phyloP scores from a whole-genome alignment of 2,797 vertebrate species.

The Helostoma temminkii region DNA sequence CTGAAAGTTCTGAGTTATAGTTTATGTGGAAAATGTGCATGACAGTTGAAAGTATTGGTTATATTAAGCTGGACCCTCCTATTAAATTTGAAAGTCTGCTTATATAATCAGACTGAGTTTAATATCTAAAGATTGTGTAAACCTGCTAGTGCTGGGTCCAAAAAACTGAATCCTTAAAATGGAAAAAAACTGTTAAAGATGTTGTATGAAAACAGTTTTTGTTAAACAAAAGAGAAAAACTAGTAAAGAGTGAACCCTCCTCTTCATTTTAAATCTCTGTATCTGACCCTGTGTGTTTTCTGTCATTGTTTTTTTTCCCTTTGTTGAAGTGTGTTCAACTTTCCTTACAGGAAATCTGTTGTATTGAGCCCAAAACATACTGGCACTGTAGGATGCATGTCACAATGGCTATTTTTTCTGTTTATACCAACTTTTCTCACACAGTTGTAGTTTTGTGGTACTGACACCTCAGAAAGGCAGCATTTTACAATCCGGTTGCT shows the following conservation, averaged over 20 bases:
- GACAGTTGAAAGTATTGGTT: conserved; percentile 34
- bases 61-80: conserved; percentile 12
- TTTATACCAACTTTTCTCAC: conserved; percentile 5
- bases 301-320: conserved; percentile 14
- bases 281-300: conserved; percentile 14
- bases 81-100: not conserved
- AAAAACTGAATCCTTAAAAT: not conserved
- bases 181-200: not conserved
- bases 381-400: conserved; percentile 30
- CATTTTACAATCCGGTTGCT: not conserved
- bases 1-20: conserved; percentile 16
- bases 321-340: conserved; percentile 16
- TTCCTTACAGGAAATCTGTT: conserved; percentile 21
- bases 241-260: conserved; percentile 6
- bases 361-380: conserved; percentile 47
- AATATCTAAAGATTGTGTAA: not conserved
- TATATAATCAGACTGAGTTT: no score
- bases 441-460: conserved; percentile 11
- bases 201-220: conserved; percentile 6
- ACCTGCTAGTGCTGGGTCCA: not conserved
- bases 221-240: not conserved
- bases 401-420: not conserved
- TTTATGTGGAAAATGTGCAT: conserved; percentile 43
- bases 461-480: no score
- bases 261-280: not conserved